Conservation (phyloP, 2,888 invertebrate species). For the Endomychus coccineus region DNA sequence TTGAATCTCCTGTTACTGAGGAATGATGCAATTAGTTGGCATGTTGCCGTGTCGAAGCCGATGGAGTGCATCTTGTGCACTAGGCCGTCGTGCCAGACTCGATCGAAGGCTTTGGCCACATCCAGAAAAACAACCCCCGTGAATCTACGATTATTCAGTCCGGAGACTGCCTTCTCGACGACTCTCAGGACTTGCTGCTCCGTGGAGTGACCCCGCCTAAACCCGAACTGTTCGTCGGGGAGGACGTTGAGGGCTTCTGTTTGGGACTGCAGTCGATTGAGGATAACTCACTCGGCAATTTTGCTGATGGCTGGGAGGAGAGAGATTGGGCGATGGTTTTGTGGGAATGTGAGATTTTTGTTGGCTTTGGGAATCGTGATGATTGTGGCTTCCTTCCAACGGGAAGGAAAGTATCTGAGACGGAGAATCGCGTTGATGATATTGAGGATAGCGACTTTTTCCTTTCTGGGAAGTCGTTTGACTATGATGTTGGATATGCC, state of each 20-base stretch:
- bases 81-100: constrained; percentile 32
- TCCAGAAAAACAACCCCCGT: constrained; percentile 31
- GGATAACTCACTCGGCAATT: constrained; percentile 15
- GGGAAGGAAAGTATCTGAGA: background rate
- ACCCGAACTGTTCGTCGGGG: constrained; percentile 31
- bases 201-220: constrained; percentile 28
- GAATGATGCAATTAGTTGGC: no score
- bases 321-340: constrained; percentile 18
- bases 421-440: background rate
- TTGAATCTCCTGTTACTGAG: no score
- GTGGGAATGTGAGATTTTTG: constrained; percentile 12
- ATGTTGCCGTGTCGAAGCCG: background rate
- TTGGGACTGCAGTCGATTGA: constrained; percentile 8
- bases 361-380: constrained; percentile 7
- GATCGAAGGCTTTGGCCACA: constrained; percentile 32
- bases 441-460: no score
- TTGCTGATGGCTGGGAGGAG: constrained; percentile 16
- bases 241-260: constrained; percentile 14
- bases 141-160: constrained; percentile 23
- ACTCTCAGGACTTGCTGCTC: constrained; percentile 28
- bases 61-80: constrained; percentile 21
- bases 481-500: no score
- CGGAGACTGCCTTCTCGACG: constrained; percentile 21
- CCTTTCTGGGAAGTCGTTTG: no score
- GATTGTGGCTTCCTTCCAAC: background rate